phyloP scores from a whole-genome alignment of 2,888 invertebrate genomes.

The Notocelia uddmanniana region DNA sequence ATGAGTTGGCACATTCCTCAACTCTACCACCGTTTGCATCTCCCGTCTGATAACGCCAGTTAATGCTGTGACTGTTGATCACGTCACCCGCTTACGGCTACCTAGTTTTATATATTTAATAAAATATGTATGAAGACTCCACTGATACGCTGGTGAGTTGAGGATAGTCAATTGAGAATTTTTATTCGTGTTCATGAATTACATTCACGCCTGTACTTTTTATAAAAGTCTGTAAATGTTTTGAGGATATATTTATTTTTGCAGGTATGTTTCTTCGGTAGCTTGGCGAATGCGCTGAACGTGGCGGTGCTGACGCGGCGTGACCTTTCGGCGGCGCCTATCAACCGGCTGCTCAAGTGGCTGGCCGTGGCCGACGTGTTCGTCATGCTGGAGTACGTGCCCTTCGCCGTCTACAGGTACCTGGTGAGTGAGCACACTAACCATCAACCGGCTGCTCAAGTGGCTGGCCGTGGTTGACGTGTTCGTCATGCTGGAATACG shows the following conservation, averaged over 20 bases:
- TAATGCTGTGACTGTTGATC: too few relatives aligned
- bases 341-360: slow-evolving; percentile 94
- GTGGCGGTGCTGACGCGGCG: slow-evolving; percentile 94
- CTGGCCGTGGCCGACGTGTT: slow-evolving; percentile 95
- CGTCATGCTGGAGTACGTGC: slow-evolving; percentile 92
- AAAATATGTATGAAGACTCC: too few relatives aligned
- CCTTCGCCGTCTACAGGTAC: slow-evolving; percentile 78
- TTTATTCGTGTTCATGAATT: too few relatives aligned
- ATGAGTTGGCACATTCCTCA: too few relatives aligned
- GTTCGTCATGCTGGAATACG: too few relatives aligned
- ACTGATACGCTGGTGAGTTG: too few relatives aligned
- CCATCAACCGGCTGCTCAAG: not conserved
- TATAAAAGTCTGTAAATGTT: not conserved
- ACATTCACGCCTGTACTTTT: not conserved
- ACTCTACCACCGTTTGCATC: too few relatives aligned
- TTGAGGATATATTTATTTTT: slow-evolving; percentile 36
- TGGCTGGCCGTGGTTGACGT: too few relatives aligned
- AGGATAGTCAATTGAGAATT: too few relatives aligned
- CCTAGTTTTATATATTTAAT: too few relatives aligned
- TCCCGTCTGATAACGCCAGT: too few relatives aligned
- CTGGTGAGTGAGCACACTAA: slow-evolving; percentile 70
- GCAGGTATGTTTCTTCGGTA: slow-evolving; percentile 94
- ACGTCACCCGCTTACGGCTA: too few relatives aligned
- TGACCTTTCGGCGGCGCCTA: slow-evolving; percentile 93
- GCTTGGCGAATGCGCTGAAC: slow-evolving; percentile 94